Conservation (phyloP, 2,113 vertebrate genomes). For the Solenodon paradoxus region DNA sequence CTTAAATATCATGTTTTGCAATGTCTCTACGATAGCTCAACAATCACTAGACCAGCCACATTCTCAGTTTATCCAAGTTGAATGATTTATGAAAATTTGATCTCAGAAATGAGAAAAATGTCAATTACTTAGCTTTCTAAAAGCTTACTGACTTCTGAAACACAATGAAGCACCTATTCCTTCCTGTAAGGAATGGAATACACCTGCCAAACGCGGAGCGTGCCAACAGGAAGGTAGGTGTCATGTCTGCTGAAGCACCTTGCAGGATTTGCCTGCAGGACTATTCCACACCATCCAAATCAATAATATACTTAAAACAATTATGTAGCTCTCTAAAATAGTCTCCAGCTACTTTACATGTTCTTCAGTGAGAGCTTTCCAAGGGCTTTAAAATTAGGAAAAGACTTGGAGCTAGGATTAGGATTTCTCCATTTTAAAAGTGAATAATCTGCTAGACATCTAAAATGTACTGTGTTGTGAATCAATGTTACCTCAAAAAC, state of each 20-base stretch:
- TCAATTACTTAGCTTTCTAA: conserved; percentile 59
- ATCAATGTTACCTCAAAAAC: no score
- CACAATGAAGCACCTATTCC: conserved; percentile 64
- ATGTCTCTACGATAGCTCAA: conserved; percentile 57
- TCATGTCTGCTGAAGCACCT: conserved; percentile 9
- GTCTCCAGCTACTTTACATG: background rate
- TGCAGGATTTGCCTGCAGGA: conserved; percentile 49
- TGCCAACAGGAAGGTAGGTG: conserved; percentile 56
- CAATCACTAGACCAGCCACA: conserved; percentile 54
- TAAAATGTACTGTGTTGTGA: no score
- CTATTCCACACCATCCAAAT: conserved; percentile 33
- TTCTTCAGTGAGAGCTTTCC: background rate
- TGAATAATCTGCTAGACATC: background rate
- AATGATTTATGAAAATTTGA: conserved; percentile 73
- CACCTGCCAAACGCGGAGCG: conserved; percentile 10
- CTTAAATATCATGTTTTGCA: conserved; percentile 64
- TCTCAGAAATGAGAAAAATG: conserved; percentile 74
- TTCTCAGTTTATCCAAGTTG: conserved; percentile 71
- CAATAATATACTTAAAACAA: conserved; percentile 40
- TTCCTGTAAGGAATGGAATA: conserved; percentile 48
- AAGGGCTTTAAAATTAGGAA: background rate
- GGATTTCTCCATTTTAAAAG: background rate
- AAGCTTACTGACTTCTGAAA: conserved; percentile 57
- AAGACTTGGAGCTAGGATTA: background rate
- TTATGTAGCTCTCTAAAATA: background rate